Evolutionary conservation across 2,113 vertebrate genomes (phyloP).

Genomic region (Python bivittatus): DNA sequence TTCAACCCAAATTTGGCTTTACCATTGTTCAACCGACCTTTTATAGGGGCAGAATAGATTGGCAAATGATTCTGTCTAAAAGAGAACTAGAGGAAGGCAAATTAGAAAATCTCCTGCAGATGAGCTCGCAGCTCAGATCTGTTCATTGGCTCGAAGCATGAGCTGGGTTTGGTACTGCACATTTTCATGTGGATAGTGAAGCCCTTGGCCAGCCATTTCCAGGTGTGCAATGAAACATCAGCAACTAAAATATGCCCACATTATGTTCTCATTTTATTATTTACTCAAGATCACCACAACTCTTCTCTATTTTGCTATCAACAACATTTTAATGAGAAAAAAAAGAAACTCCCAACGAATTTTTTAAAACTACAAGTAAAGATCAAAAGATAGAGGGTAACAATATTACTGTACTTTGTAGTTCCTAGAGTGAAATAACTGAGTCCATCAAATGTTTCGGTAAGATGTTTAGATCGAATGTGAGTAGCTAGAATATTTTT

Average conservation of each 20-base stretch:
- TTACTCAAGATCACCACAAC: background rate
- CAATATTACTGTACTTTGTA: background rate
- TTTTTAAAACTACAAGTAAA: background rate
- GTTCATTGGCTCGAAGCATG: background rate
- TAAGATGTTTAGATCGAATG: background rate
- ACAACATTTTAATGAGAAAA: background rate
- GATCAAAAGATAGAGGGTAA: background rate
- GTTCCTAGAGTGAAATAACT: background rate
- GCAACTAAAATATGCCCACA: background rate
- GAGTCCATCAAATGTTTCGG: background rate
- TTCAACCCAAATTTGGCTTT: background rate
- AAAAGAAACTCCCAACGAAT: too few species aligned
- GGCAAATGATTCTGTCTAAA: background rate
- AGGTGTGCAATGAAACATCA: background rate
- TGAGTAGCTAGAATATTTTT: background rate
- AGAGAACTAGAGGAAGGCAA: background rate
- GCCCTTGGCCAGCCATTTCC: background rate
- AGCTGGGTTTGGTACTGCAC: background rate
- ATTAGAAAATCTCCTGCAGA: background rate
- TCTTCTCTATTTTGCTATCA: background rate
- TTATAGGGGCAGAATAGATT: background rate
- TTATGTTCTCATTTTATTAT: background rate
- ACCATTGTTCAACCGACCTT: background rate
- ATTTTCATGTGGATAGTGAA: background rate
- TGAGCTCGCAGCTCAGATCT: background rate